phyloP scores from a whole-genome alignment of 2,797 vertebrate species.

The Paramormyrops hopkinsi region DNA sequence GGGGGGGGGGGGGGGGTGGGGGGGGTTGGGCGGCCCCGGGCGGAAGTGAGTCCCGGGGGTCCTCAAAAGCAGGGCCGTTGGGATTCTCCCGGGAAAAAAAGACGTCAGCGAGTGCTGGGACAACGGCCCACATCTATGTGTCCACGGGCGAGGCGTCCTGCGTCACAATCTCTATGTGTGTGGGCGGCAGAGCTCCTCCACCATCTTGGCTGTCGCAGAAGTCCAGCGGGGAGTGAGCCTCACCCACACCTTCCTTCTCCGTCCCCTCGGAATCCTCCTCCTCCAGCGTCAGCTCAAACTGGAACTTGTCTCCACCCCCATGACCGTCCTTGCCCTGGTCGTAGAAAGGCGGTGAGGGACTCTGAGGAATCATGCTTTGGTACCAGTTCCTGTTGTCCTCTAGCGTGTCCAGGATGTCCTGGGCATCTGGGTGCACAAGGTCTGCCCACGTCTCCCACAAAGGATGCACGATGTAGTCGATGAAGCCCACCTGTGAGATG shows the following conservation, averaged over 20 bases:
- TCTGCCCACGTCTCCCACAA: constrained; percentile 99
- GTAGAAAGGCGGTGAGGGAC: constrained; percentile 88
- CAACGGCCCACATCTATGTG: constrained; percentile 69
- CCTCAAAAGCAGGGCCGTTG: constrained; percentile 65
- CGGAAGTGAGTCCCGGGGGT: constrained; percentile 62
- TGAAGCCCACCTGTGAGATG: constrained; percentile 83
- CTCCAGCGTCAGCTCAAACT: constrained; percentile 92
- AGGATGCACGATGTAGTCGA: constrained; percentile 95
- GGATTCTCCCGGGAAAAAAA: constrained; percentile 59
- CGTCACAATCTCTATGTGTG: constrained; percentile 74
- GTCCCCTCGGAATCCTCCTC: constrained; percentile 87
- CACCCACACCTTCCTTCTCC: constrained; percentile 75
- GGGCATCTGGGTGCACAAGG: constrained; percentile 91
- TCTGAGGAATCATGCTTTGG: constrained; percentile 98
- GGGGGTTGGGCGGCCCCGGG: constrained; percentile 47
- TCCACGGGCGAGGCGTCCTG: constrained; percentile 85
- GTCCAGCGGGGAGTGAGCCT: constrained; percentile 49
- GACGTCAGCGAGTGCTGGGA: constrained; percentile 47
- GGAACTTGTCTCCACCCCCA: constrained; percentile 83
- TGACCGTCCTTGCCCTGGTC: constrained; percentile 79
- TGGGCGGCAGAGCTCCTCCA: constrained; percentile 62
- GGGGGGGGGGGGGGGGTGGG: constrained; percentile 35
- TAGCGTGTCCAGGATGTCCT: constrained; percentile 93
- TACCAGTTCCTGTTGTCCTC: constrained; percentile 99
- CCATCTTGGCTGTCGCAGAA: constrained; percentile 50